Evolutionary conservation across 2,888 invertebrate genomes (phyloP), one percentile per base, ranked within the genome.

Genomic region (Onthophagus sagittarius): DNA sequence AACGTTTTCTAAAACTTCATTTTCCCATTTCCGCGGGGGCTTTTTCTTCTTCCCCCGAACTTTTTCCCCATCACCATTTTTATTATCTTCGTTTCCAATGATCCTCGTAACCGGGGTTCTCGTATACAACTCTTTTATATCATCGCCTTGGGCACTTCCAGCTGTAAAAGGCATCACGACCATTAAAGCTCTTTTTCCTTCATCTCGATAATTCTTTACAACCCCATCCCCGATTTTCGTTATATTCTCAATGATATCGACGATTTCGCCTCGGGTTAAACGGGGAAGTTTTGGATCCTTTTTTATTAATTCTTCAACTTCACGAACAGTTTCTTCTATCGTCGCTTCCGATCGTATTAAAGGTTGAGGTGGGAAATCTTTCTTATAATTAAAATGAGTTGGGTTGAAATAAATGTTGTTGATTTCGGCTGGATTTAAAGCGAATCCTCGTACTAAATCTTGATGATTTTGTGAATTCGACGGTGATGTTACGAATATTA

Each of bases 111-210:
- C 85, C 0, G 93, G 92, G 65, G 90, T 88, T 81, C 88, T 90
- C 1, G 91, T 92, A 79, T 89, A 92, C 0, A 92, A 82, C 77
- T 92, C 91, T 79, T 90, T 88, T 71, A 92, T 84, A 73, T 83
- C 84, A 2, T 79, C 80, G 3, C 87, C 86, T 0, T 87, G 86
- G 0, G 88, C 86, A 77, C 89, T 88, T 62, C 89, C 84, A 5
- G 89, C 87, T 67, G 90, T 88, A 79, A 90, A 89, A 0, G 93
- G 92, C 77, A 92, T 83, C 0, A 92, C 92, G 0, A 92, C 88
- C 88, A 90, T 90, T 14, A 92, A 82, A 0, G 90, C 88, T 77
- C 87, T 85, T 70, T 85, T 83, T 63, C 86, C 85, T 62, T 88
- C 84, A 32, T 84, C 82, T 65, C 86, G 82, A 0, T 82, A 82